Evolutionary conservation across 2,888 invertebrate genomes (phyloP).

Genomic region (Neoitamus cyanurus): DNA sequence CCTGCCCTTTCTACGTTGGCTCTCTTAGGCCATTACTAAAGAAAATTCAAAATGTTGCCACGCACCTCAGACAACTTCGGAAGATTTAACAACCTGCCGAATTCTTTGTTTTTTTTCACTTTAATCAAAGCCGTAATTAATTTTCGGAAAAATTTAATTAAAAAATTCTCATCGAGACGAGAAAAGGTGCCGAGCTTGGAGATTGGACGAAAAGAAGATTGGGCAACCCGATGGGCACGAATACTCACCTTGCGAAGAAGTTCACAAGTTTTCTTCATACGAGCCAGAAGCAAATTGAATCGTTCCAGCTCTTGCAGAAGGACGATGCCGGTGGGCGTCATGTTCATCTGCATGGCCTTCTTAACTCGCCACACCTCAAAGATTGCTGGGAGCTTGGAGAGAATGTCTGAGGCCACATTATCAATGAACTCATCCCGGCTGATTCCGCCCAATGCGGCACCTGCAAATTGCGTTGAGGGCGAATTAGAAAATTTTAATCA

Average conservation of each 20-base stretch:
- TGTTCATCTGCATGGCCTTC: slow-evolving; percentile 81
- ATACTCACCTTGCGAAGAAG: slow-evolving; percentile 73
- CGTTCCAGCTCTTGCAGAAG: slow-evolving; percentile 89
- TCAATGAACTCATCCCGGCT: slow-evolving; percentile 90
- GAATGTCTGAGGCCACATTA: slow-evolving; percentile 80
- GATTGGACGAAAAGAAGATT: not conserved
- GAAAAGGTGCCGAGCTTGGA: not conserved
- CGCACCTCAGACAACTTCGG: not conserved
- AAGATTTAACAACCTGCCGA: not conserved
- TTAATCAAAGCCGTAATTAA: not conserved
- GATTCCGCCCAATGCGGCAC: slow-evolving; percentile 75
- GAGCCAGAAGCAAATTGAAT: slow-evolving; percentile 81
- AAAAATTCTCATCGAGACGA: not conserved
- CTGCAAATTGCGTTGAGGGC: slow-evolving; percentile 64
- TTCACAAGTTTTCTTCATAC: slow-evolving; percentile 77
- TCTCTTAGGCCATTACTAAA: not conserved
- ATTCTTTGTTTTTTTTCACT: not conserved
- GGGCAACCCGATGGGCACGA: not conserved
- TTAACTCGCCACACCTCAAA: slow-evolving; percentile 86
- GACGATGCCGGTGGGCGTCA: slow-evolving; percentile 87
- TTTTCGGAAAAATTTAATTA: not conserved
- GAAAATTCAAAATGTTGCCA: not conserved
- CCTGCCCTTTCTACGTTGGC: not conserved
- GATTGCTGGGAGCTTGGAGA: slow-evolving; percentile 77
- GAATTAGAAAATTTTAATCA: slow-evolving; percentile 10